Evolutionary conservation across 2,797 vertebrate genomes (phyloP).

Genomic region (Karalla daura): DNA sequence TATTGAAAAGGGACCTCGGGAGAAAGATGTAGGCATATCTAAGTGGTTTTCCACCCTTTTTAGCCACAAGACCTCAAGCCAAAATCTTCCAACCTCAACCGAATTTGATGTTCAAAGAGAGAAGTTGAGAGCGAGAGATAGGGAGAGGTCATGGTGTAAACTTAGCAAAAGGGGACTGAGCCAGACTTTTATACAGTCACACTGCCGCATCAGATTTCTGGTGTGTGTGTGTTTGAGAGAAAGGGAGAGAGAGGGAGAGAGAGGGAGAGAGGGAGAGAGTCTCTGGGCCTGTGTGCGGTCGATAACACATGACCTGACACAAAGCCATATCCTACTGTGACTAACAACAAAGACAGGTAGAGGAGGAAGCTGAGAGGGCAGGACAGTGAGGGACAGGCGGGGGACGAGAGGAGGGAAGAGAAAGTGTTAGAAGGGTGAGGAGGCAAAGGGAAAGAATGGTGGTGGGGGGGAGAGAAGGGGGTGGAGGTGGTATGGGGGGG

Average conservation of each 20-base stretch:
- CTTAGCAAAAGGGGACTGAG: slow-evolving; percentile 3
- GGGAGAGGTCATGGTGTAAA: slow-evolving; percentile 2
- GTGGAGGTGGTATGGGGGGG: background rate
- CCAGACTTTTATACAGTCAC: slow-evolving; percentile 7
- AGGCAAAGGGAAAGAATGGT: slow-evolving; percentile 7
- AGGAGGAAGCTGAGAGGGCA: slow-evolving; percentile 44
- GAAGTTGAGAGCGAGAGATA: background rate
- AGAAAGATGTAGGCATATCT: too few relatives aligned
- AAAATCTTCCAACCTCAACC: too few relatives aligned
- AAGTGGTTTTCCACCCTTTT: too few relatives aligned
- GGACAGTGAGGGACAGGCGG: background rate
- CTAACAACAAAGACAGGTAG: slow-evolving; percentile 52
- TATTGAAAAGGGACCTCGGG: too few relatives aligned
- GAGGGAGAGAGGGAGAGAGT: slow-evolving; percentile 10
- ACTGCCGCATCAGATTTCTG: background rate
- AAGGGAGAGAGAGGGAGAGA: too few relatives aligned
- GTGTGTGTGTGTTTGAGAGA: slow-evolving; percentile 1
- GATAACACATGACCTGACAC: slow-evolving; percentile 57
- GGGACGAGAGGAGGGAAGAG: background rate
- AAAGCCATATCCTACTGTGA: slow-evolving; percentile 38
- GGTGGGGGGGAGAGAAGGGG: slow-evolving; percentile 9
- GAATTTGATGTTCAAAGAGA: slow-evolving; percentile 1
- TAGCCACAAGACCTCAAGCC: too few relatives aligned
- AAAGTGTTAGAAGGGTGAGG: slow-evolving; percentile 4
- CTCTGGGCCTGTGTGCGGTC: slow-evolving; percentile 17